Percentiles rank a stretch among this genome's conserved stretches.
phyloP scores from a whole-genome alignment of 2,113 vertebrate genomes.

The Delphinapterus leucas region DNA sequence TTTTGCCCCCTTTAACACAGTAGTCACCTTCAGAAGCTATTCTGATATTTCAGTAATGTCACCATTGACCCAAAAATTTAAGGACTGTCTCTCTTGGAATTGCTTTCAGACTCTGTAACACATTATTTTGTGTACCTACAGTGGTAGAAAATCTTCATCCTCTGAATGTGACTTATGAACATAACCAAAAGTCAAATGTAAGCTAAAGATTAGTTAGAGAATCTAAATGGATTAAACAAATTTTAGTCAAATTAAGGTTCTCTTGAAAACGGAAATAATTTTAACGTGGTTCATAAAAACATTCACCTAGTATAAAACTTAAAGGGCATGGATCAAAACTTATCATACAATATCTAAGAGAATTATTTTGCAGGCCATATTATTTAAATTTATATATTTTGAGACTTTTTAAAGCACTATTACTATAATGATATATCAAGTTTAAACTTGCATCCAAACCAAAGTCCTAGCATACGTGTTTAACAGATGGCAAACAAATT shows the following conservation, averaged over 20 bases:
- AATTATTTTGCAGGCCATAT: background rate
- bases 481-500: background rate
- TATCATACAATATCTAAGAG: background rate
- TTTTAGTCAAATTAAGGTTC: background rate
- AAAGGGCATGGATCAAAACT: background rate
- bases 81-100: background rate
- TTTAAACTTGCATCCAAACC: background rate
- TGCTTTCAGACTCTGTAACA: background rate
- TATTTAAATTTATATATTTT: background rate
- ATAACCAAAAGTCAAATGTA: background rate
- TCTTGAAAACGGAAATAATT: background rate
- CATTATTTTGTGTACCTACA: background rate
- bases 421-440: background rate
- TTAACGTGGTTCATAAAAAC: background rate
- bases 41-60: background rate
- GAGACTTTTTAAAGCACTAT: background rate
- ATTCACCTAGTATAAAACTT: background rate
- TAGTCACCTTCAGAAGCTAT: background rate
- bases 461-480: background rate
- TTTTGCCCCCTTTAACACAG: background rate
- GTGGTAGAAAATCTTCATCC: background rate
- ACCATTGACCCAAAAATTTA: background rate
- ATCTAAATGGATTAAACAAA: background rate
- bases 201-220: background rate
- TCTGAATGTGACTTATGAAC: background rate